Conservation (phyloP, 2,888 invertebrate species). For the Pristionchus fissidentatus region DNA sequence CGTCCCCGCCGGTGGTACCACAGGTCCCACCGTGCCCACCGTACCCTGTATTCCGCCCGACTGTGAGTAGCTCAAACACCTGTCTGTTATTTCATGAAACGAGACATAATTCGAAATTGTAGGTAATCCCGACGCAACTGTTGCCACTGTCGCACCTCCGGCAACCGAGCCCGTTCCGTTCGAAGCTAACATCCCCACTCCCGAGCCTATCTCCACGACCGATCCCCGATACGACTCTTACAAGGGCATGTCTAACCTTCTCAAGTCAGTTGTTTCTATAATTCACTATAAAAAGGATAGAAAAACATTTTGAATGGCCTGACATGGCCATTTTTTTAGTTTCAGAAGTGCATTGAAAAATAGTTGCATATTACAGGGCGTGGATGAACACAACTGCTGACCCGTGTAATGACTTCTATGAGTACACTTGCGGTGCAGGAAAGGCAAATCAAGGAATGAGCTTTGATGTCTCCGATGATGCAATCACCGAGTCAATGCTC, state of each 20-base stretch:
- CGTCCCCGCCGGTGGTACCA: too few relatives aligned
- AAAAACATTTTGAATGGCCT: too few relatives aligned
- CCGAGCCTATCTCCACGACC: not conserved
- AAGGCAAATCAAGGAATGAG: conserved; percentile 46
- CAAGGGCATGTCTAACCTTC: conserved; percentile 52
- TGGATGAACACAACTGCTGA: conserved; percentile 57
- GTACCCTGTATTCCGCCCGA: not conserved
- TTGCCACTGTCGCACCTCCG: not conserved
- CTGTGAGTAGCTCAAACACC: too few relatives aligned
- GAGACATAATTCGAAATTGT: too few relatives aligned
- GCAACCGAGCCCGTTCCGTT: not conserved
- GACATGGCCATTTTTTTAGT: too few relatives aligned
- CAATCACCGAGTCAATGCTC: conserved; percentile 45
- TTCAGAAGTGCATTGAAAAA: not conserved
- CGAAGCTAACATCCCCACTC: not conserved
- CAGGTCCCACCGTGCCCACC: too few relatives aligned
- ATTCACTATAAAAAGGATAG: too few relatives aligned
- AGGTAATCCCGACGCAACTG: not conserved
- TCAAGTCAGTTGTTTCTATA: conserved; percentile 50
- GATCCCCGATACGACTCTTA: conserved; percentile 49
- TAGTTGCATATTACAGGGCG: conserved; percentile 33
- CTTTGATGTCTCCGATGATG: conserved; percentile 58
- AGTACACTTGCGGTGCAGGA: conserved; percentile 59
- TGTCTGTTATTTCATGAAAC: too few relatives aligned
- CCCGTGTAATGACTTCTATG: conserved; percentile 67